Percentiles rank a stretch among this genome's conserved stretches.
Evolutionary conservation across 92 coral and sea anemone species (phyloP).

Genomic region (Umimayanthus chanpuru): DNA sequence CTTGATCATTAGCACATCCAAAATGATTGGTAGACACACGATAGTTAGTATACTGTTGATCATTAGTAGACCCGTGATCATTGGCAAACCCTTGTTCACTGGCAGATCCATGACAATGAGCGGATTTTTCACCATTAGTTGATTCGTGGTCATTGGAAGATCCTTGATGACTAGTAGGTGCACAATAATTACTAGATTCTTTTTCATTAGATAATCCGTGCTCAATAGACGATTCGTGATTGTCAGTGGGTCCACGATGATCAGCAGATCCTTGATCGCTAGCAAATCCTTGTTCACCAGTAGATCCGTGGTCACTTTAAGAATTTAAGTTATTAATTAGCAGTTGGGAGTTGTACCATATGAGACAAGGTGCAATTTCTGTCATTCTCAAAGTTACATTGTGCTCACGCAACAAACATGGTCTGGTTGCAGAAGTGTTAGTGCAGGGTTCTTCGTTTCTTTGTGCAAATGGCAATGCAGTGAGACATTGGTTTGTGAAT

Average conservation of each 20-base stretch:
- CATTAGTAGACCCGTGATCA: neutral
- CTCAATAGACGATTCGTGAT: neutral
- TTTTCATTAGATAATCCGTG: neutral
- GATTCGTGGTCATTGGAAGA: neutral
- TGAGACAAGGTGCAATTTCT: neutral
- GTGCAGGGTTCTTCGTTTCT: neutral
- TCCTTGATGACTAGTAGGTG: neutral
- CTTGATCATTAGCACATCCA: neutral
- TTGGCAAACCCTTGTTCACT: neutral
- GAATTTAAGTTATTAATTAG: neutral
- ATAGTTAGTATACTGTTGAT: neutral
- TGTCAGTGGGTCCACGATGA: neutral
- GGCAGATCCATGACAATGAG: neutral
- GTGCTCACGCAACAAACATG: neutral
- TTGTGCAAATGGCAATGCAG: neutral
- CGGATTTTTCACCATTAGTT: neutral
- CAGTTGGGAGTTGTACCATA: neutral
- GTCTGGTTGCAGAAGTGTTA: neutral
- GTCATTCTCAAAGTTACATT: neutral
- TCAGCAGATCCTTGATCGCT: neutral
- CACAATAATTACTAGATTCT: neutral
- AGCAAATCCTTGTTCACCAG: neutral
- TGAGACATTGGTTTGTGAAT: neutral
- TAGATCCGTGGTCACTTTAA: neutral
- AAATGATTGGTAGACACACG: neutral